Evolutionary conservation across 2,113 vertebrate genomes (phyloP), one percentile per base, ranked within the genome.

Genomic region (Daubentonia madagascariensis): DNA sequence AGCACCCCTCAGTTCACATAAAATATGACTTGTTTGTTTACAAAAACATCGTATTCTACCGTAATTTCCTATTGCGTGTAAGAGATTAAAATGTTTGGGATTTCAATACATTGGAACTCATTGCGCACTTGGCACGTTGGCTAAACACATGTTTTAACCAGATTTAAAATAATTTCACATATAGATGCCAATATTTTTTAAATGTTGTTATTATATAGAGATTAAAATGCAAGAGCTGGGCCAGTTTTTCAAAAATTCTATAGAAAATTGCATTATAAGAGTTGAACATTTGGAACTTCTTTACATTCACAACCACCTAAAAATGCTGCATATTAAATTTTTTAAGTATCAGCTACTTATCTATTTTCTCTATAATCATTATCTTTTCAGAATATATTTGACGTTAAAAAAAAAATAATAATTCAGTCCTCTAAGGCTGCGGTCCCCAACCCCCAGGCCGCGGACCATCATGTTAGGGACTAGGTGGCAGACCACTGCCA

Each of bases 171-270:
- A 68, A 93, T 85, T 90, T 91, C 16, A 54, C 14, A 63, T 48
- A n/a, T 95, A 89, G 48, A 30, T 80, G 78, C 37, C 90, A 96
- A 50, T 61, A 61, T 67, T 94, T 92, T 93, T 75, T 63, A 76
- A 93, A 50, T 85, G 40, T 72, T 92, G 1, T 73, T 35, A 80
- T 80, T 85, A 73, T 65, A 43, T 79, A 90, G 25, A 79, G 30
- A 95, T 54, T 86, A 93, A 92, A 92, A 84, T 93, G 14, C 37
- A 85, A 80, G 6, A 35, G 22, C 17, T 73, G 59, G 63, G 80
- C 3, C 32, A 95, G 65, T 35, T 37, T 78, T 86, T 85, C 10
- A 45, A 23, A 3, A 14, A 72, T 76, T 78, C 54, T 45, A 12
- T 54, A 9, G 65, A 87, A 95, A 89, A 90, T 16, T 70, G 43